Evolutionary conservation across 1,140 invertebrate species (phyloP), one percentile per base, ranked within the genome.

Genomic region (Varroa destructor): DNA sequence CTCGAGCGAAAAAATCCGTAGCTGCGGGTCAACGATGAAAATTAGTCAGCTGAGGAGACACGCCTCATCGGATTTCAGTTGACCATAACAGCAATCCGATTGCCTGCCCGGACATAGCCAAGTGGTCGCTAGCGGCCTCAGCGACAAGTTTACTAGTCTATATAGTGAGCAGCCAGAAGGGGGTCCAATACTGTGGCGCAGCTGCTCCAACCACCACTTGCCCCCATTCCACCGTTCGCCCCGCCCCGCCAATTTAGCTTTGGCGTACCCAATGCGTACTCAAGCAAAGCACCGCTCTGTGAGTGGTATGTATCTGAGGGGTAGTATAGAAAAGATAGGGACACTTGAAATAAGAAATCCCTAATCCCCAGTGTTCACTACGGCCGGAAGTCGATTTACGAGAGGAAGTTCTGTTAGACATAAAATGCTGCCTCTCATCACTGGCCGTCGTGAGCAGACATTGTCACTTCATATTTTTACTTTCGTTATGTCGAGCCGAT

Each of bases 31-130:
- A 51, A 8, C 46, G 46, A 8, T 8, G 46, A 51, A 51, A 51
- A 51, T 51, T 51, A 3, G 46, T 51, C 46, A 40, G 37, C 61
- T 67, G 40, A 67, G 61, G 61, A 67, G 61, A 67, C 46, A 46
- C 61, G 61, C 61, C 61, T 67, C 61, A 67, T 67, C 61, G 61
- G 61, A 37, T 67, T 67, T 67, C 46, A 67, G 61, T 67, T 67
- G 61, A 67, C 61, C 61, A 67, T 67, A 46, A 1, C 61, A 37
- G 8, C 46, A 3, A 3, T 51, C 46, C 46, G 46, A 46, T 14
- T 43, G 10, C 61, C 8, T 37, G 14, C 37, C 10, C 61, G 3
- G 46, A 67, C 14, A 58, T 4, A 12, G 40, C 57, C 4, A 36
- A 36, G 12, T 6, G 25, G 12, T 5, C 57, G 57, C 3, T 12